Conservation (phyloP, 2,888 invertebrate genomes). For the Pycnomerus fuliginosus region DNA sequence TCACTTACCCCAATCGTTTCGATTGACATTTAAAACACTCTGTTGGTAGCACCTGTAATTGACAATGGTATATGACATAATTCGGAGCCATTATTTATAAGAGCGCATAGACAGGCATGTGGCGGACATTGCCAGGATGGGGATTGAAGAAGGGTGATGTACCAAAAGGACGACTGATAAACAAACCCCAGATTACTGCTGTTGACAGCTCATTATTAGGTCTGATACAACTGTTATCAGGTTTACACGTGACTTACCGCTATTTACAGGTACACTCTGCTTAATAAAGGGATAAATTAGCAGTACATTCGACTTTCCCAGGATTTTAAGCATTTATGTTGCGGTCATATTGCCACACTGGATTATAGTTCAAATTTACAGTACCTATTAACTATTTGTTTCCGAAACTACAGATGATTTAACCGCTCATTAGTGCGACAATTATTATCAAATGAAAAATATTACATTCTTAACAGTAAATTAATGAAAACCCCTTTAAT, state of each 20-base stretch:
- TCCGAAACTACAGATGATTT: no score
- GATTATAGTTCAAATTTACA: no score
- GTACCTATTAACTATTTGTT: no score
- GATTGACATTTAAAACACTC: conserved; percentile 19
- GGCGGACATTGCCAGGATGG: conserved; percentile 30
- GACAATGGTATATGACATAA: conserved; percentile 35
- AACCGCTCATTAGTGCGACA: no score
- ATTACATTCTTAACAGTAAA: no score
- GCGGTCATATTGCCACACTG: no score
- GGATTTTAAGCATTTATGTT: no score
- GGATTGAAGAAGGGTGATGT: conserved; percentile 33
- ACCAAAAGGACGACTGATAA: conserved; percentile 27
- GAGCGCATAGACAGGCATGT: conserved; percentile 34
- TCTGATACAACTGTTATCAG: conserved; percentile 41
- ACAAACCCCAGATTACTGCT: conserved; percentile 35
- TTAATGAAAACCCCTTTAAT: no score
- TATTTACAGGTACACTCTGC: conserved; percentile 15
- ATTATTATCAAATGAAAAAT: no score
- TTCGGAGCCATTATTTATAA: conserved; percentile 33
- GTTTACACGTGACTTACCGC: conserved; percentile 38
- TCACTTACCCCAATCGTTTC: no score
- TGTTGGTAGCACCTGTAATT: conserved; percentile 31
- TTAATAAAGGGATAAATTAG: conserved; percentile 15
- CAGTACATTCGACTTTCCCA: no score
- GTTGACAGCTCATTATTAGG: conserved; percentile 47